phyloP scores from a whole-genome alignment of 2,888 invertebrate genomes.

The Rhaphigaster nebulosa region DNA sequence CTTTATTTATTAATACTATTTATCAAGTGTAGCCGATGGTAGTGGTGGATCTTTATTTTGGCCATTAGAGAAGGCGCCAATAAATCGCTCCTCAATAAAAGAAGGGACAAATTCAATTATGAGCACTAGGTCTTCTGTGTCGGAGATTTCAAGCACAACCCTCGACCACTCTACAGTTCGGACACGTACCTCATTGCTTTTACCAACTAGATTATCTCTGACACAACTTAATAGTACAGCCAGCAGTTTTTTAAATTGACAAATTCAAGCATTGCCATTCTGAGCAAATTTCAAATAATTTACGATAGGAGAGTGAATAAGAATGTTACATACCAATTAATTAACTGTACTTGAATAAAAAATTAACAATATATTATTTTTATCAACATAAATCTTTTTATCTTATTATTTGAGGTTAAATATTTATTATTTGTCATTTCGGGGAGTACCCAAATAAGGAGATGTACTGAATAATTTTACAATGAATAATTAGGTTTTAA shows the following conservation, averaged over 20 bases:
- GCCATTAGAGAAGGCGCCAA: slow-evolving; percentile 32
- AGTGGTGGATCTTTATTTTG: background rate
- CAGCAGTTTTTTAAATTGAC: background rate
- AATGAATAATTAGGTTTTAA: no score
- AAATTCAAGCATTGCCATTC: background rate
- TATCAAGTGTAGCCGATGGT: slow-evolving; percentile 27
- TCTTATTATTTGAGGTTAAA: no score
- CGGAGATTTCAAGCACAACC: background rate
- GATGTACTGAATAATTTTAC: no score
- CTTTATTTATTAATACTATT: slow-evolving; percentile 32
- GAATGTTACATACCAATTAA: no score
- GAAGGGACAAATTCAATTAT: slow-evolving; percentile 45
- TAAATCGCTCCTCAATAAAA: slow-evolving; percentile 31
- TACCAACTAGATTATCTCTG: background rate
- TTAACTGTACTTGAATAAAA: no score
- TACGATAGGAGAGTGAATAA: background rate
- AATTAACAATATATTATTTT: no score
- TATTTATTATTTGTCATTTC: no score
- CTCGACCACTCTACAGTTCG: background rate
- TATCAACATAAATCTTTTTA: no score
- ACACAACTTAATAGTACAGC: background rate
- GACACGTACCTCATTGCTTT: slow-evolving; percentile 13
- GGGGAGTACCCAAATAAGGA: no score
- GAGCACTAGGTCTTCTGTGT: background rate
- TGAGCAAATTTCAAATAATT: background rate